Base-by-base conservation (phyloP, 1,140 invertebrate species). In the Daktulosphaira vitifoliae region DNA sequence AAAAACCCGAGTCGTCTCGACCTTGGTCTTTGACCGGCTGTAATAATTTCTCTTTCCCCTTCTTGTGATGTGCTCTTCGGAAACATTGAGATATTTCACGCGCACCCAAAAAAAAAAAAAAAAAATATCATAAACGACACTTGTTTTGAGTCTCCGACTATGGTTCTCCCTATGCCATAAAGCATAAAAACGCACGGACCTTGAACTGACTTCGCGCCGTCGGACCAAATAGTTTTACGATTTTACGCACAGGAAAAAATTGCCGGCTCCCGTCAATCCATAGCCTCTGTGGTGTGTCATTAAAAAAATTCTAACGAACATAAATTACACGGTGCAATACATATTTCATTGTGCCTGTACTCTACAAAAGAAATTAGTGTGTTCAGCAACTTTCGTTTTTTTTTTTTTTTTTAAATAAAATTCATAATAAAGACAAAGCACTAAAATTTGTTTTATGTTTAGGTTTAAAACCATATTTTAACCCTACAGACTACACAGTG, bases 201-300 rank as follows among this genome's bases (percentile, higher is more conserved):
- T 46, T 48, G 56, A 46, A 62, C 56, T 25, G 56, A 62, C 56
- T 62, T 62, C 38, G 38, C 44, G 53, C 38, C 29, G 53, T 44
- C 56, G 38, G 56, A 46, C 56, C 56, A 42, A 62, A 62, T 48
- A 29, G 29, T 62, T 62, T 62, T 62, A 48, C 56, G 56, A 62
- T 62, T 48, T 62, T 62, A 62, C 42, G 56, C 42, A 25, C 26
- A n/a, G n/a, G 25, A 56, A 59, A 22, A 56, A 56, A 20, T 23
- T 8, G 18, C 52, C 37, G 20, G 29, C 16, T 9, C 26, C 16
- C 52, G 3, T 13, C 13, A 38, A 18, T 53, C 29, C 22, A 16
- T 8, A 20, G 37, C 52, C 52, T 37, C 52, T 15, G 13, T 15
- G 4, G 38, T 16, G 15, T 29, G 54, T 56, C 53, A n/a, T 42